Evolutionary conservation across 2,113 vertebrate species (phyloP), one percentile per base, ranked within the genome.

Genomic region (Archilochus colubris): DNA sequence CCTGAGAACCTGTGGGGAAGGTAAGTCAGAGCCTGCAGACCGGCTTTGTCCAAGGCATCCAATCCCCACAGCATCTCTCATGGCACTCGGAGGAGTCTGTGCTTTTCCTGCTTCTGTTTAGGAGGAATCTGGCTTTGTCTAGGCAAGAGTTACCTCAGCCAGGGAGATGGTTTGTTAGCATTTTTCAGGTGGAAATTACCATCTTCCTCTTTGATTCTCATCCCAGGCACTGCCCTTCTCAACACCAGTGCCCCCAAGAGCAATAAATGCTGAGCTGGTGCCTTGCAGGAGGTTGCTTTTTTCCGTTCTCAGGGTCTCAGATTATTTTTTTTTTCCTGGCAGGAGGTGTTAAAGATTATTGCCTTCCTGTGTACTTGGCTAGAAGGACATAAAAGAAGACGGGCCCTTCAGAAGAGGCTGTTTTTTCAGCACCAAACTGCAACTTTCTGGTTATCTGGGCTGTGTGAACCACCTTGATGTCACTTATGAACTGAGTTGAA

Each of bases 41-140:
- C 4, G 36, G 38, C 62, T 64, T 43, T 58, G 40, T 7, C 58
- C 14, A 4, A 21, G 50, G 17, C 9, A 5, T 25, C 59, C 1
- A 6, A 4, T 20, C 14, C 33, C 44, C 1, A 2, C 19, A 14
- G 63, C n/a, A 7, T 6, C 36, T 57, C 62, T n/a, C 3, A 0
- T 1, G 5, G 88, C 48, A 4, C 62, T 46, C 0, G 0, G 51
- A 74, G 54, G 19, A 33, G 46, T 12, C 23, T 9, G 11, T 14
- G 36, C 53, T 53, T 15, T 23, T 50, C 5, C 30, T 33, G 6
- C 63, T 25, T 24, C 44, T 38, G 5, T 28, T 82, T 7, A 16
- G 53, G 53, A 74, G 43, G 70, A 40, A 19, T 57, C 33, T 30
- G 46, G 38, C 48, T 61, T 75, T 79, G 19, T 8, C 58, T 28